Evolutionary conservation across 1,140 invertebrate species (phyloP), one percentile per base, ranked within the genome.

Genomic region (Rhynchophorus ferrugineus): DNA sequence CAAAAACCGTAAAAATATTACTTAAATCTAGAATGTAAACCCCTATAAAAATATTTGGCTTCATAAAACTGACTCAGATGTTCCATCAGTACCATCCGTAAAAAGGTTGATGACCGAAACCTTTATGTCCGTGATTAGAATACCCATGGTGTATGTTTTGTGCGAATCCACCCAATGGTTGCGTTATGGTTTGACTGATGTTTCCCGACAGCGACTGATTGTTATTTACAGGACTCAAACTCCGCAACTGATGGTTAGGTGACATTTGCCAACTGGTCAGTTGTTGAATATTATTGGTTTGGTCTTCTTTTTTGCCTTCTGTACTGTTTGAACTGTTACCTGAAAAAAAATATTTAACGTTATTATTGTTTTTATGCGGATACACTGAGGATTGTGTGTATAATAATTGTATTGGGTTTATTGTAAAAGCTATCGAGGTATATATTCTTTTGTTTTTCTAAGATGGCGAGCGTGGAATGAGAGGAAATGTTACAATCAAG

Each of bases 31-130:
- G n/a, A n/a, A n/a, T n/a, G n/a, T n/a, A n/a, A n/a, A n/a, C n/a
- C n/a, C n/a, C n/a, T n/a, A n/a, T n/a, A n/a, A n/a, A n/a, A n/a
- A n/a, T n/a, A n/a, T n/a, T n/a, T n/a, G n/a, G n/a, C n/a, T n/a
- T n/a, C n/a, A n/a, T n/a, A n/a, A n/a, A n/a, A n/a, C n/a, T n/a
- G n/a, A n/a, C n/a, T n/a, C n/a, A n/a, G n/a, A n/a, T n/a, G n/a
- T n/a, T n/a, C n/a, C n/a, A n/a, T n/a, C n/a, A n/a, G n/a, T n/a
- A 65, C 63, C 64, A 65, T 8, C 61, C 54, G 22, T 64, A 64
- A 35, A 61, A 64, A 3, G 62, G 60, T 42, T 64, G 64, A 46
- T 65, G 63, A 1, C 59, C 59, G 39, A 62, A 66, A 2, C 41
- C 56, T 43, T 66, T 66, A 8, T 56, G 37, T 1, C 60, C 37